phyloP scores from a whole-genome alignment of 2,888 invertebrate species.

The Tholera decimalis region DNA sequence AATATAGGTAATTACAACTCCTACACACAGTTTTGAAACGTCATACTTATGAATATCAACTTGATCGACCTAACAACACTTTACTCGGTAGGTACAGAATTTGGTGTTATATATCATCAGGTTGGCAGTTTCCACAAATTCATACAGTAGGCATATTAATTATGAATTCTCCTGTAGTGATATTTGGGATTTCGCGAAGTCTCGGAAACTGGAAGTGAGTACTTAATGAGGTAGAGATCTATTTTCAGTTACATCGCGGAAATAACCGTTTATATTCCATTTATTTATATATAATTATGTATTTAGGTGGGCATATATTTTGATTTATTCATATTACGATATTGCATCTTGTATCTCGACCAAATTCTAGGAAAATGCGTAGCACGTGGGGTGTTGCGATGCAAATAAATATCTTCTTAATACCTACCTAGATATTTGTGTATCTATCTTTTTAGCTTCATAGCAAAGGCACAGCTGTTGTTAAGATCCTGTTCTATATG shows the following conservation, averaged over 20 bases:
- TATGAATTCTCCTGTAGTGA: conserved; percentile 10
- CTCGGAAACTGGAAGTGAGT: conserved; percentile 21
- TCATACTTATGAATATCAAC: conserved; percentile 20
- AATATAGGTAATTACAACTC: conserved; percentile 24
- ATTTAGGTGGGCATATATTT: too few relatives aligned
- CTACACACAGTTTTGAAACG: conserved; percentile 35
- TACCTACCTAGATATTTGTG: background rate
- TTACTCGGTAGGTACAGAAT: background rate
- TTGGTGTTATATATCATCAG: background rate
- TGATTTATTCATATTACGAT: conserved; percentile 17
- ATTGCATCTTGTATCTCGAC: conserved; percentile 9
- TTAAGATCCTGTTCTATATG: background rate
- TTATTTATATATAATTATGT: background rate
- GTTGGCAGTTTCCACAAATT: conserved; percentile 21
- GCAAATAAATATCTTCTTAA: background rate
- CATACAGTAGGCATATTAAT: conserved; percentile 28
- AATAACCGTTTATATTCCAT: conserved; percentile 2
- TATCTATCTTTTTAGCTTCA: conserved; percentile 7
- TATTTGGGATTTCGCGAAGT: conserved; percentile 13
- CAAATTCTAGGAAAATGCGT: conserved; percentile 24
- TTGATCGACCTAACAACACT: conserved; percentile 2
- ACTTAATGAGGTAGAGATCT: conserved; percentile 20
- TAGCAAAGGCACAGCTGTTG: background rate
- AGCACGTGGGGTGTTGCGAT: background rate
- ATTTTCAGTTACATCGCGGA: conserved; percentile 25